phyloP scores from a whole-genome alignment of 2,113 vertebrate species.

The Dasyornis broadbenti region DNA sequence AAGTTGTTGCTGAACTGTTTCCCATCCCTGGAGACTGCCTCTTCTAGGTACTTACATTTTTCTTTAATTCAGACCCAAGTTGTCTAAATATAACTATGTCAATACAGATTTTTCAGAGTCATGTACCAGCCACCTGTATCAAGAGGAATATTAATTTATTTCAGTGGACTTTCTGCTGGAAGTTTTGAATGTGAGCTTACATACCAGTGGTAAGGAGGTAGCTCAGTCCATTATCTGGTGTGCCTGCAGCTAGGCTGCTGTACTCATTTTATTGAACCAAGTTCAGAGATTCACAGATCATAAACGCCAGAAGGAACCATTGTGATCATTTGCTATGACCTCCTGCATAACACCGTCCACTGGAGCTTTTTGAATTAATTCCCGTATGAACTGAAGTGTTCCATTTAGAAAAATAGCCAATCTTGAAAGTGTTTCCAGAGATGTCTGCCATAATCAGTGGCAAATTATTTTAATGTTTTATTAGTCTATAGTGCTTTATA shows the following conservation, averaged over 20 bases:
- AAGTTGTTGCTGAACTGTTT: neutral
- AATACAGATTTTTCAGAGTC: neutral
- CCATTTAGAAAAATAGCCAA: constrained; percentile 7
- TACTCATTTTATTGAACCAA: neutral
- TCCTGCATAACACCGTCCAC: neutral
- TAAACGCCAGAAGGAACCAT: neutral
- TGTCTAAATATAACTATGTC: neutral
- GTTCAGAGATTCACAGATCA: neutral
- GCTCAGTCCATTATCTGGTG: neutral
- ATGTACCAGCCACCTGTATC: neutral
- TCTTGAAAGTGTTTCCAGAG: constrained; percentile 23
- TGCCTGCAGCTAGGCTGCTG: neutral
- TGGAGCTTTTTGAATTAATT: neutral
- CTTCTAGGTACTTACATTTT: neutral
- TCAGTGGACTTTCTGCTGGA: neutral
- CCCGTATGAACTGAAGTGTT: neutral
- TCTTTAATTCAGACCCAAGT: neutral
- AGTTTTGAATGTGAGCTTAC: neutral
- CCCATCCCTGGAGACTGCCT: neutral
- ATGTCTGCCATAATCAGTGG: neutral
- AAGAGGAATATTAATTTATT: neutral
- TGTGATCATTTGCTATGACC: neutral
- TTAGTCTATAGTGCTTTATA: neutral
- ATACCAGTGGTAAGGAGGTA: neutral
- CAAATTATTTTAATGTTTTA: constrained; percentile 25